These are phyloP conservation scores for Platichthys flesus DNA, from an alignment of 2,113 vertebrate species.

Conservation along the genomic window DNA sequence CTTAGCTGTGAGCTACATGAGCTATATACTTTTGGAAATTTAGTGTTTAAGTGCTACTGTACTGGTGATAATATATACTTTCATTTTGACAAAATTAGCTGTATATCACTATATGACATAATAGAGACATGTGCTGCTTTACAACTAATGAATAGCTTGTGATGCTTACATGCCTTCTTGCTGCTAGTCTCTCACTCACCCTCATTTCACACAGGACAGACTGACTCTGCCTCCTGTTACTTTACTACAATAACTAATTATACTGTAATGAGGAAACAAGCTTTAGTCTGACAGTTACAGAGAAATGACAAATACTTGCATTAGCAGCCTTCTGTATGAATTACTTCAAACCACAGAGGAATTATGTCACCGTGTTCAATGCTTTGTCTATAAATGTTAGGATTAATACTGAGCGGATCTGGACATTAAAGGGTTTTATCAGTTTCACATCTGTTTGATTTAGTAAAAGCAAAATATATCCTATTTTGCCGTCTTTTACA, in stretches of 20 bases:
- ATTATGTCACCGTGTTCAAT: neutral
- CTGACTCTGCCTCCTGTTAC: slow-evolving; percentile 4
- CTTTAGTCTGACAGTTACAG: neutral
- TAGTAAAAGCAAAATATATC: neutral
- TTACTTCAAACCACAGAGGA: neutral
- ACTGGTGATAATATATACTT: neutral
- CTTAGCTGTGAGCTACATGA: neutral
- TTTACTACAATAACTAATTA: too few relatives aligned
- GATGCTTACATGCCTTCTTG: neutral
- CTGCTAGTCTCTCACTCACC: neutral
- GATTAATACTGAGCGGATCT: too few relatives aligned
- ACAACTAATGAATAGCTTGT: neutral
- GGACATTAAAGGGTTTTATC: neutral
- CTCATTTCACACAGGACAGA: slow-evolving; percentile 13
- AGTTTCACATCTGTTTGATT: neutral
- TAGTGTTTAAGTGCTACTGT: neutral
- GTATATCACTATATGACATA: neutral
- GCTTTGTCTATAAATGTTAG: too few relatives aligned
- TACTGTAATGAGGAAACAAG: slow-evolving; percentile 17
- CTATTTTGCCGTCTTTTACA: neutral
- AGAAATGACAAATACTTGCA: neutral
- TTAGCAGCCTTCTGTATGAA: neutral
- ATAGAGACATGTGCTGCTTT: neutral
- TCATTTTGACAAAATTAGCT: neutral
- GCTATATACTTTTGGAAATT: neutral